phyloP scores from a whole-genome alignment of 1,140 invertebrate species.

The Drosophila elegans region DNA sequence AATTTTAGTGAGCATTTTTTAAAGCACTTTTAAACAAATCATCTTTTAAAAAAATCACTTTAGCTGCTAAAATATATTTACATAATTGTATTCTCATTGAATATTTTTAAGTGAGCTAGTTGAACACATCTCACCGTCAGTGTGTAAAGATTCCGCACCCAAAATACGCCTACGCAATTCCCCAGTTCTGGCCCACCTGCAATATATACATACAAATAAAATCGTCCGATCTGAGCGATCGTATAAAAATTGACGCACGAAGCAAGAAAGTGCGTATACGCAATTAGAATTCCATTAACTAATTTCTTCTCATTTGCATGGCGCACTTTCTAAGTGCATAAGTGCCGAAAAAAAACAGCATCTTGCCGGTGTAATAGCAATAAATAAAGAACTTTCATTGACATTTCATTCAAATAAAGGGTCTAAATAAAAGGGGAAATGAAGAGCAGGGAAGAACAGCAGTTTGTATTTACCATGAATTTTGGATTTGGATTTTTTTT shows the following conservation, averaged over 20 bases:
- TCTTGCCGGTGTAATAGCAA: slow-evolving; percentile 5
- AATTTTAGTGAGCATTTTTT: no score
- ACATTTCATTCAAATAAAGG: slow-evolving; percentile 5
- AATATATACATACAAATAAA: not conserved
- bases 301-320: slow-evolving; percentile 58
- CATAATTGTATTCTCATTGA: no score
- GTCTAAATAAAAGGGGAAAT: not conserved
- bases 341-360: slow-evolving; percentile 11
- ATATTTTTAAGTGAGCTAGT: not conserved
- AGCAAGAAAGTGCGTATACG: slow-evolving; percentile 49
- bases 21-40: no score
- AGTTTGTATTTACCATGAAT: slow-evolving; percentile 28
- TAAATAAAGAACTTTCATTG: slow-evolving; percentile 60
- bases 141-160: slow-evolving; percentile 4
- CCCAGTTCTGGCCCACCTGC: slow-evolving; percentile 14
- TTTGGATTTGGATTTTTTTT: slow-evolving; percentile 2
- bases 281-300: slow-evolving; percentile 58
- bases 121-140: not conserved
- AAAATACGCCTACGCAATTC: not conserved
- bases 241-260: slow-evolving; percentile 42
- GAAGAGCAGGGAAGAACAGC: slow-evolving; percentile 2
- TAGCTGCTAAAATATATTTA: no score
- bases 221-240: slow-evolving; percentile 14
- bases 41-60: no score
- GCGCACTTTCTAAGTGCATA: slow-evolving; percentile 42